phyloP scores from a whole-genome alignment of 2,797 vertebrate species.

The Buceros bicornis region DNA sequence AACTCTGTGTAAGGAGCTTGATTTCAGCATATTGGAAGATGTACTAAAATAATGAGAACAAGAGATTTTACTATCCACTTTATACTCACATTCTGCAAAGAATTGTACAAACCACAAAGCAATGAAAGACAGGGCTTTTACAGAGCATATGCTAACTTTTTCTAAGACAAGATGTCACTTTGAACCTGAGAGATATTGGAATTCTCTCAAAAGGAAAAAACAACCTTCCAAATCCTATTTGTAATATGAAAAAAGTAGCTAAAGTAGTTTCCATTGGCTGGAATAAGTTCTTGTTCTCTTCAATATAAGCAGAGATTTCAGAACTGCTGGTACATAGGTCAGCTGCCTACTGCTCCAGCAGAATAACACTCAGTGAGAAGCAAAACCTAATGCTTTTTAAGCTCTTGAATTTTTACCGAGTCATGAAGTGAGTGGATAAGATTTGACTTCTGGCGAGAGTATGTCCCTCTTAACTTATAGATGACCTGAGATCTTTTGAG shows the following conservation, averaged over 20 bases:
- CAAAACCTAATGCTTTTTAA: not conserved
- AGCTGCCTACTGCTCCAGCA: slow-evolving; percentile 19
- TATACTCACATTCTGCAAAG: not conserved
- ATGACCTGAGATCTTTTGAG: slow-evolving; percentile 5
- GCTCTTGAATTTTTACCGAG: not conserved
- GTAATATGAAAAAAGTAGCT: slow-evolving; percentile 30
- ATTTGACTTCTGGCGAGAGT: slow-evolving; percentile 16
- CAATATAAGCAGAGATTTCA: slow-evolving; percentile 14
- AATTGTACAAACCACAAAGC: not conserved
- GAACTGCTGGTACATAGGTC: not conserved
- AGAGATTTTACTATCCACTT: not conserved
- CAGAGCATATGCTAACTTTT: not conserved
- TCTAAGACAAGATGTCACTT: not conserved
- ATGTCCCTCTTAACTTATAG: slow-evolving; percentile 8
- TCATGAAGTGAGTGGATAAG: not conserved
- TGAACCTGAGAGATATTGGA: not conserved
- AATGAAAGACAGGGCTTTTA: not conserved
- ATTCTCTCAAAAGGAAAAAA: not conserved
- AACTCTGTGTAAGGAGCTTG: not conserved
- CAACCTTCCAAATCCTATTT: not conserved
- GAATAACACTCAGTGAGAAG: not conserved
- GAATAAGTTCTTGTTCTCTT: slow-evolving; percentile 36
- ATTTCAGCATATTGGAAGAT: not conserved
- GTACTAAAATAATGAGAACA: not conserved
- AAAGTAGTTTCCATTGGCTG: slow-evolving; percentile 2